Percentiles rank a stretch among this genome's conserved stretches.
Conservation (phyloP, 2,113 vertebrate genomes). For the Bucco capensis region DNA sequence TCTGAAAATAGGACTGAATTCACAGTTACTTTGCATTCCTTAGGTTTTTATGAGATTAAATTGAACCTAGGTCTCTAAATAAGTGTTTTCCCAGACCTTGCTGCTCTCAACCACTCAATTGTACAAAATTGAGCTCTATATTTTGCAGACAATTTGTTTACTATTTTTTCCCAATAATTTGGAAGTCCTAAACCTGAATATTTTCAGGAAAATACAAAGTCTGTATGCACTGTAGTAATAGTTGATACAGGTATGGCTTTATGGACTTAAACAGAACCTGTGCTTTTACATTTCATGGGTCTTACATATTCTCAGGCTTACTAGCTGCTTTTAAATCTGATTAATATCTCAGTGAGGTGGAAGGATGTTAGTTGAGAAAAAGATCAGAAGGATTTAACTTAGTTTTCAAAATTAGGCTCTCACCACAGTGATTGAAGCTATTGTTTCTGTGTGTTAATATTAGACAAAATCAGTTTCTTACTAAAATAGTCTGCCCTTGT, state of each 20-base stretch:
- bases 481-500: conserved; percentile 50
- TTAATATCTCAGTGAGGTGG: neutral
- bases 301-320: neutral
- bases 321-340: neutral
- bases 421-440: neutral
- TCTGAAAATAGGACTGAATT: neutral
- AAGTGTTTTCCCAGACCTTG: neutral
- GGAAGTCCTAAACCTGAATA: neutral
- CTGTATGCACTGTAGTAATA: neutral
- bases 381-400: neutral
- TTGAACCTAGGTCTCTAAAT: neutral
- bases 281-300: neutral
- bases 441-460: neutral
- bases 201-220: neutral
- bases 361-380: neutral
- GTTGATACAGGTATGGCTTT: neutral
- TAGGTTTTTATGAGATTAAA: neutral
- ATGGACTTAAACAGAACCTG: neutral
- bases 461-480: neutral
- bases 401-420: neutral
- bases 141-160: neutral
- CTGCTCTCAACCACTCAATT: neutral
- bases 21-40: neutral
- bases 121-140: neutral
- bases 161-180: neutral